phyloP scores from a whole-genome alignment of 1,140 invertebrate genomes.

The Lethocerus indicus region DNA sequence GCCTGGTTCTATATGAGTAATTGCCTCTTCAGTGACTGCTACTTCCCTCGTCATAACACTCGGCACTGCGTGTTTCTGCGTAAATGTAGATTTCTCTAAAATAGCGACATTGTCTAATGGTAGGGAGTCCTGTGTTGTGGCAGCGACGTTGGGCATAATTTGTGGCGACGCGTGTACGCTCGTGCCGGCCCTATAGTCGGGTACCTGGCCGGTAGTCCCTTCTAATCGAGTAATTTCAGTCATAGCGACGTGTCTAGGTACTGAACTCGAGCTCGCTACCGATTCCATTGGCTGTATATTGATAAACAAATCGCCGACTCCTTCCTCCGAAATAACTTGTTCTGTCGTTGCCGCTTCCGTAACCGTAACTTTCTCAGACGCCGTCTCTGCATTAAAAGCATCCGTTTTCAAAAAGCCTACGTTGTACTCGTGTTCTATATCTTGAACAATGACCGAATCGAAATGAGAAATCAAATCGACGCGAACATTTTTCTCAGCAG shows the following conservation, averaged over 20 bases:
- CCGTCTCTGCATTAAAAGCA: neutral
- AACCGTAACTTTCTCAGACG: conserved; percentile 4
- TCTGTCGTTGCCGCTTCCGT: conserved; percentile 8
- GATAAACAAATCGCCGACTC: conserved; percentile 7
- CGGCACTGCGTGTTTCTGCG: conserved; percentile 1
- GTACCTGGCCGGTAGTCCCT: conserved; percentile 6
- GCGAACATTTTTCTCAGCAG: conserved; percentile 8
- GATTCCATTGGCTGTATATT: conserved; percentile 5
- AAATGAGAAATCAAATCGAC: conserved; percentile 9
- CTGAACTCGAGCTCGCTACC: conserved; percentile 5
- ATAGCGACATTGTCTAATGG: conserved; percentile 4
- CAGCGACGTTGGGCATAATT: conserved; percentile 9
- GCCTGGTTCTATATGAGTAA: conserved; percentile 2
- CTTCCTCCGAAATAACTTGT: conserved; percentile 7
- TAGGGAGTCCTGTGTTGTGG: neutral
- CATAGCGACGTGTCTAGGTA: conserved; percentile 9
- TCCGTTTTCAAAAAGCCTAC: conserved; percentile 9
- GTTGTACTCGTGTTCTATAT: conserved; percentile 6
- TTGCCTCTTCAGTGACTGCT: conserved; percentile 7
- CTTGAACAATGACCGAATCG: conserved; percentile 10
- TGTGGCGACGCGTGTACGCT: conserved; percentile 7
- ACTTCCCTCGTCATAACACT: conserved; percentile 6
- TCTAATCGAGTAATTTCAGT: conserved; percentile 4
- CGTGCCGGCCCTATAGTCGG: neutral
- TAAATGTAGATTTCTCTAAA: neutral